Conservation (phyloP, 1,140 invertebrate species). For the Drosophila nasuta region DNA sequence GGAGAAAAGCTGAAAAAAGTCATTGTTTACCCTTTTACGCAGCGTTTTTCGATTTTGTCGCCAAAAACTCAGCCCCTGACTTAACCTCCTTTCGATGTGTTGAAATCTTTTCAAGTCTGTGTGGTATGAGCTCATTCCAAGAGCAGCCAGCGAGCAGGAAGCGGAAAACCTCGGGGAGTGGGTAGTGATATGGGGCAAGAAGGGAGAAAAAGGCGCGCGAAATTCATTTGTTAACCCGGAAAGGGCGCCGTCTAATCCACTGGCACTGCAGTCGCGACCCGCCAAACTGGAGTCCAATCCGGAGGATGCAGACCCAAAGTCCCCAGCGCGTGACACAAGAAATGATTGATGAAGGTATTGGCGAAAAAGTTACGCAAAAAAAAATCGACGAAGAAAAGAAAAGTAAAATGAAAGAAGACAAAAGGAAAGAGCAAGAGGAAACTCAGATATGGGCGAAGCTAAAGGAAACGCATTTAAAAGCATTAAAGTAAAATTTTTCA, state of each 20-base stretch:
- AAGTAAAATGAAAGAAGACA: conserved; percentile 35
- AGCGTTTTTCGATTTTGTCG: conserved; percentile 51
- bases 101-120: conserved; percentile 70
- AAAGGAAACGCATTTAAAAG: conserved; percentile 70
- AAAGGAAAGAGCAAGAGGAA: conserved; percentile 16
- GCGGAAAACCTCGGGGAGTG: background rate
- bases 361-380: conserved; percentile 60
- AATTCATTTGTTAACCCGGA: conserved; percentile 82
- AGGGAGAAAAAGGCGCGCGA: conserved; percentile 48
- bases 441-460: conserved; percentile 27
- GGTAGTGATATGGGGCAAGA: background rate
- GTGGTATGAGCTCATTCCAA: conserved; percentile 24
- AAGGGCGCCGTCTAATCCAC: conserved; percentile 77
- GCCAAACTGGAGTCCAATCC: conserved; percentile 33
- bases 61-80: conserved; percentile 23
- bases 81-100: conserved; percentile 54
- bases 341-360: conserved; percentile 80
- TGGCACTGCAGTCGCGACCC: conserved; percentile 71
- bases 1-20: conserved; percentile 52
- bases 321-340: conserved; percentile 66
- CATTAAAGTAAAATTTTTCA: conserved; percentile 53
- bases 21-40: conserved; percentile 73
- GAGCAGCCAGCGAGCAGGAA: background rate
- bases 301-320: conserved; percentile 49
- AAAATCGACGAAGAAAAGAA: conserved; percentile 10